phyloP scores from a whole-genome alignment of 2,888 invertebrate genomes.

The Diadegma fenestrale region DNA sequence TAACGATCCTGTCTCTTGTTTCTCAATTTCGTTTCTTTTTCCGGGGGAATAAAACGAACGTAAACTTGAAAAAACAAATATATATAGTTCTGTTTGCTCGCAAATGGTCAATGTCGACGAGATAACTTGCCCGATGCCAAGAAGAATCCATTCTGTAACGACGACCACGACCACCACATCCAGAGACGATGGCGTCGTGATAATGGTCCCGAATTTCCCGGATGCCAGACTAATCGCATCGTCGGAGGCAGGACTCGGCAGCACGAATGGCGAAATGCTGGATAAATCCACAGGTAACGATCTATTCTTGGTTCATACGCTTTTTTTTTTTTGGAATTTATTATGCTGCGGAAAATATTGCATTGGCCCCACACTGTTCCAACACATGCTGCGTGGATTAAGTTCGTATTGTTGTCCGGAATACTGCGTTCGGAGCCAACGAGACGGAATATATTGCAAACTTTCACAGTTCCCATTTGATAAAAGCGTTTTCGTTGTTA shows the following conservation, averaged over 20 bases:
- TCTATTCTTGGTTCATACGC: constrained; percentile 45
- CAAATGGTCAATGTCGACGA: constrained; percentile 78
- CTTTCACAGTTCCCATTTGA: too few relatives aligned
- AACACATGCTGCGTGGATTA: not conserved
- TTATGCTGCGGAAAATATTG: not conserved
- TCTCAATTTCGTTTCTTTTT: not conserved
- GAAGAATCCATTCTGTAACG: constrained; percentile 64
- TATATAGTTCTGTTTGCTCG: constrained; percentile 22
- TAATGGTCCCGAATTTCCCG: constrained; percentile 86
- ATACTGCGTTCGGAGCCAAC: too few relatives aligned
- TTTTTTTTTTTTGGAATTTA: not conserved
- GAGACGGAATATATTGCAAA: too few relatives aligned
- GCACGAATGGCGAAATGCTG: constrained; percentile 69
- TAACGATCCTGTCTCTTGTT: not conserved
- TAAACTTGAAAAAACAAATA: not conserved
- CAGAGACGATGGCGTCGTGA: constrained; percentile 86
- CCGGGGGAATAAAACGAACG: not conserved
- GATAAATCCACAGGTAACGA: constrained; percentile 75
- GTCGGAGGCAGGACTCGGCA: constrained; percentile 67
- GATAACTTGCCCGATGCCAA: constrained; percentile 53
- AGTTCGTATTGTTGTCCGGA: not conserved
- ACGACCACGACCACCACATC: constrained; percentile 69
- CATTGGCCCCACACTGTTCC: not conserved
- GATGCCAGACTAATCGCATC: constrained; percentile 69
- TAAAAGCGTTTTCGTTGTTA: too few relatives aligned